These are phyloP conservation scores for Pangasius djambal DNA, from an alignment of 2,797 vertebrate species.

Conservation along the genomic window DNA sequence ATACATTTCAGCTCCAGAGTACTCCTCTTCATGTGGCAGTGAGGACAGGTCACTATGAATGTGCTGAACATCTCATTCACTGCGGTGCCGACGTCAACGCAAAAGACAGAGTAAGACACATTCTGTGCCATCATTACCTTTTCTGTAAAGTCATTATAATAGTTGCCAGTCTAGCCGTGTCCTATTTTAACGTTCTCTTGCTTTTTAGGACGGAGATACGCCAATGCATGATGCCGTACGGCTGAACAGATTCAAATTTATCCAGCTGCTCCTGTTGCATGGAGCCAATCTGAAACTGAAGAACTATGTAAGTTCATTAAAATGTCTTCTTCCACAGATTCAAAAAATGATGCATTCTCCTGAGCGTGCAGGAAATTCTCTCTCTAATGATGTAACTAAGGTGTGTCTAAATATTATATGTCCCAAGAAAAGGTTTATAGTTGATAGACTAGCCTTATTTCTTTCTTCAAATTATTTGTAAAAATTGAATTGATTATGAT, in stretches of 20 bases:
- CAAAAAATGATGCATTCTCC: neutral
- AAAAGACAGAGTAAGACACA: conserved; percentile 77
- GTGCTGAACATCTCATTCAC: conserved; percentile 84
- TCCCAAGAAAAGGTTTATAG: neutral
- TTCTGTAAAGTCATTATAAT: neutral
- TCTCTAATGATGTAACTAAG: neutral
- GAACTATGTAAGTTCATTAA: conserved; percentile 78
- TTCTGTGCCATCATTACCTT: neutral
- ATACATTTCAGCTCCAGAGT: conserved; percentile 77
- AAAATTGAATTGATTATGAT: neutral
- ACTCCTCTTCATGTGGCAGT: conserved; percentile 87
- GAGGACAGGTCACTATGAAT: conserved; percentile 81
- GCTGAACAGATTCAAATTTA: conserved; percentile 83
- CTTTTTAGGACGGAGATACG: conserved; percentile 83
- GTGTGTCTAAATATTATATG: neutral
- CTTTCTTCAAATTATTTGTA: neutral
- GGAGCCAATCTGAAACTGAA: conserved; percentile 78
- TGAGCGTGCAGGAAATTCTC: neutral
- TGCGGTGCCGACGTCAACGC: conserved; percentile 84
- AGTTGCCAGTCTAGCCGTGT: neutral
- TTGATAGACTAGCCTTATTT: no score
- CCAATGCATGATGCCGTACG: conserved; percentile 86
- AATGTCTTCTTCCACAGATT: neutral
- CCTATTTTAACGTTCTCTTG: neutral
- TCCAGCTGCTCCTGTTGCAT: conserved; percentile 81